Conservation (phyloP, 2,797 vertebrate species). For the Enteromius fasciolatus region DNA sequence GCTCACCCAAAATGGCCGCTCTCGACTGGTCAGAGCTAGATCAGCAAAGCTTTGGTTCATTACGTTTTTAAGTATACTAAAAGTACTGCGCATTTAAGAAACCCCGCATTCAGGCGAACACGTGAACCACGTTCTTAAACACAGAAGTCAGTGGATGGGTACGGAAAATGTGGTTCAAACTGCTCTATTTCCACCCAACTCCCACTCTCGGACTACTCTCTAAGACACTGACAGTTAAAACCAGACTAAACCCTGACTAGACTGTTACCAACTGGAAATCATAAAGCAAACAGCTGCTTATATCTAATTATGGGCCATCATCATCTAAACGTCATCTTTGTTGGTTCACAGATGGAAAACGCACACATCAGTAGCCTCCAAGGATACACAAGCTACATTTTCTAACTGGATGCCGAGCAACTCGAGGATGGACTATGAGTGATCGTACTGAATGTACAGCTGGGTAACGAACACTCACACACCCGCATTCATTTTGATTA, state of each 20-base stretch:
- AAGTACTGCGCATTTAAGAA: conserved; percentile 38
- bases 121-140: neutral
- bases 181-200: neutral
- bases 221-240: neutral
- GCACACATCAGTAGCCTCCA: conserved; percentile 43
- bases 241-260: neutral
- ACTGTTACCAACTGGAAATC: conserved; percentile 1
- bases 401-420: conserved; percentile 18
- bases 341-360: conserved; percentile 34
- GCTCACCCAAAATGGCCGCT: conserved; percentile 36
- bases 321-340: conserved; percentile 20
- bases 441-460: conserved; percentile 1
- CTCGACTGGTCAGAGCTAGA: conserved; percentile 15
- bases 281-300: conserved; percentile 15
- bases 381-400: neutral
- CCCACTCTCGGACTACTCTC: neutral
- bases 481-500: conserved; percentile 22
- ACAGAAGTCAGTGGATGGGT: neutral
- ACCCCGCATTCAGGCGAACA: conserved; percentile 7
- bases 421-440: neutral
- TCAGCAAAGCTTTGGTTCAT: conserved; percentile 24
- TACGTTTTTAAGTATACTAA: conserved; percentile 41
- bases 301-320: conserved; percentile 24
- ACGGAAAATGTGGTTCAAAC: conserved; percentile 15
- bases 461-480: neutral